These are phyloP conservation scores for Dasypolia templi DNA, from an alignment of 2,888 invertebrate genomes.

Conservation along the genomic window DNA sequence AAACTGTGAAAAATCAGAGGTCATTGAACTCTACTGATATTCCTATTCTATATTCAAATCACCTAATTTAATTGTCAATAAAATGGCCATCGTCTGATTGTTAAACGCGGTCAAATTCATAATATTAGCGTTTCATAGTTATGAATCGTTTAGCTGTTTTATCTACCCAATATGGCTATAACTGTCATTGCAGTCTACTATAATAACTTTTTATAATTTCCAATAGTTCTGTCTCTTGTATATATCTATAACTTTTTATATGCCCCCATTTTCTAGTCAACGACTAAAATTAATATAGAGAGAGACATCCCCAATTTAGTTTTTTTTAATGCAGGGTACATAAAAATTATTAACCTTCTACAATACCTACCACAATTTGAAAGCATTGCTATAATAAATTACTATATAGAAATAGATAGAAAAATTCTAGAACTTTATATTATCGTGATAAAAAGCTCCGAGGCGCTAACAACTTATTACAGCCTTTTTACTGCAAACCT, in stretches of 20 bases:
- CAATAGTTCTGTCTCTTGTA: slow-evolving; percentile 4
- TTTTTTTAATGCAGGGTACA: neutral
- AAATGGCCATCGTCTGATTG: slow-evolving; percentile 33
- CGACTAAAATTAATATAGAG: neutral
- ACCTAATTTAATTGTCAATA: slow-evolving; percentile 55
- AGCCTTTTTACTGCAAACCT: slow-evolving; percentile 59
- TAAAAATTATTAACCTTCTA: neutral
- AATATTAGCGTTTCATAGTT: slow-evolving; percentile 38
- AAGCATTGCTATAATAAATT: neutral
- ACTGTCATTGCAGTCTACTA: slow-evolving; percentile 18
- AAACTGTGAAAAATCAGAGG: neutral
- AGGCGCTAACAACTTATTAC: slow-evolving; percentile 9
- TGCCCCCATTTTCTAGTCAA: neutral
- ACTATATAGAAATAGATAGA: too few relatives aligned
- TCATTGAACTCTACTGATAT: slow-evolving; percentile 39
- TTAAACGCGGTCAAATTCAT: slow-evolving; percentile 50
- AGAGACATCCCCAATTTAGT: accelerated
- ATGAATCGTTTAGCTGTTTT: slow-evolving; percentile 31
- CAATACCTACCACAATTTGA: neutral
- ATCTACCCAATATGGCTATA: slow-evolving; percentile 14
- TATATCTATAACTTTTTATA: too few relatives aligned
- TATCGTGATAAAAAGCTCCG: slow-evolving; percentile 26
- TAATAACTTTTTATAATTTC: slow-evolving; percentile 18
- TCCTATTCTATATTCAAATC: slow-evolving; percentile 50
- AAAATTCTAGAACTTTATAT: slow-evolving; percentile 1